phyloP scores from a whole-genome alignment of 2,797 vertebrate species.

The Premnoplex brunnescens region DNA sequence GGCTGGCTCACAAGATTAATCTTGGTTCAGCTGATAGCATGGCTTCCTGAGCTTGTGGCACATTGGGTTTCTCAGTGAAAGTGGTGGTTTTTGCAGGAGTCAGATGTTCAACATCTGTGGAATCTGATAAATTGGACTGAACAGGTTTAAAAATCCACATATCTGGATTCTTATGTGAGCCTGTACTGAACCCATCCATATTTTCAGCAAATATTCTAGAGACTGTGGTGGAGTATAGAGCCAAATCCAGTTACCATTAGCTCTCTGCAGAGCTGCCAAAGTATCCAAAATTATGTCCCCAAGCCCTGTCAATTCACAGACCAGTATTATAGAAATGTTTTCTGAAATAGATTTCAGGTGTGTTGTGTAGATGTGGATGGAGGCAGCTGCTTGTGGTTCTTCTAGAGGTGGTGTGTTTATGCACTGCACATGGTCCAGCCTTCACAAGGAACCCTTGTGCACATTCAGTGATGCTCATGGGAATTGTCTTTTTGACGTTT shows the following conservation, averaged over 20 bases:
- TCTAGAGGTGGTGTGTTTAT: neutral
- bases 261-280: neutral
- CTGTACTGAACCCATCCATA: neutral
- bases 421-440: neutral
- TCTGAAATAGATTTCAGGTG: neutral
- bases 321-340: neutral
- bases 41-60: neutral
- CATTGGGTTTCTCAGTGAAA: neutral
- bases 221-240: neutral
- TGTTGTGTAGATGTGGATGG: neutral
- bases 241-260: neutral
- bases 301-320: neutral
- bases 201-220: neutral
- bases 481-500: neutral
- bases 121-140: neutral
- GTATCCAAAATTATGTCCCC: neutral
- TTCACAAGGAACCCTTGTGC: neutral
- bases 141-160: neutral
- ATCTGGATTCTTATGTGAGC: neutral
- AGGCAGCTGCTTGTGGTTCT: neutral
- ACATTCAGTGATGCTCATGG: neutral
- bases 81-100: neutral
- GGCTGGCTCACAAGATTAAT: neutral
- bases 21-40: neutral
- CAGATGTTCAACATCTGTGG: neutral